Percentiles rank a stretch among this genome's conserved stretches.
Evolutionary conservation across 2,113 vertebrate species (phyloP).

Genomic region (Candoia aspera): DNA sequence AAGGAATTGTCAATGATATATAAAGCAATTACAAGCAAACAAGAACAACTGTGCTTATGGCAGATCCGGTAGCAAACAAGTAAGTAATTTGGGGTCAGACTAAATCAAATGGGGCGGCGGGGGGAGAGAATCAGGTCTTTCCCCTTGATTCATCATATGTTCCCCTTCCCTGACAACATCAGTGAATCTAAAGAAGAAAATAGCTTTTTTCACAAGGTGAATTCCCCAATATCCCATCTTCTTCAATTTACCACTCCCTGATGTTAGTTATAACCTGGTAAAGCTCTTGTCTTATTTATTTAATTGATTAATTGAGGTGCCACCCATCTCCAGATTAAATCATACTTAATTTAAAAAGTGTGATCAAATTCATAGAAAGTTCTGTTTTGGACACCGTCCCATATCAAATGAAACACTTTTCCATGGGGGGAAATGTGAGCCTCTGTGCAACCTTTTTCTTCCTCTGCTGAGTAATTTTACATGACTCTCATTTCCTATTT

Average conservation of each 20-base stretch:
- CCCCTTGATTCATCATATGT: neutral
- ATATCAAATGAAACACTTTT: constrained; percentile 33
- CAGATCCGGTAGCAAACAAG: neutral
- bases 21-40: neutral
- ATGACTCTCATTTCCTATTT: constrained; percentile 59
- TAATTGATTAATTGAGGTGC: neutral
- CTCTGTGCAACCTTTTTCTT: constrained; percentile 22
- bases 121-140: no score
- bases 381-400: constrained; percentile 10
- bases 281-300: neutral
- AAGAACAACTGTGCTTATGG: neutral
- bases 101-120: neutral
- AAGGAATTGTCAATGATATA: neutral
- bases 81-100: neutral
- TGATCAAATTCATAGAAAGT: constrained; percentile 14
- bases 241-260: neutral
- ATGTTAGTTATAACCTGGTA: neutral
- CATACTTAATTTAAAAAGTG: neutral
- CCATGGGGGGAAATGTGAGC: constrained; percentile 26
- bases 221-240: neutral
- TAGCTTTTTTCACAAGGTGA: neutral
- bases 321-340: neutral
- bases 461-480: constrained; percentile 49
- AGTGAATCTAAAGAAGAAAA: neutral
- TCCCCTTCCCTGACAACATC: neutral